Conservation (phyloP, 2,797 vertebrate genomes). For the Platyrinchus mystaceus region DNA sequence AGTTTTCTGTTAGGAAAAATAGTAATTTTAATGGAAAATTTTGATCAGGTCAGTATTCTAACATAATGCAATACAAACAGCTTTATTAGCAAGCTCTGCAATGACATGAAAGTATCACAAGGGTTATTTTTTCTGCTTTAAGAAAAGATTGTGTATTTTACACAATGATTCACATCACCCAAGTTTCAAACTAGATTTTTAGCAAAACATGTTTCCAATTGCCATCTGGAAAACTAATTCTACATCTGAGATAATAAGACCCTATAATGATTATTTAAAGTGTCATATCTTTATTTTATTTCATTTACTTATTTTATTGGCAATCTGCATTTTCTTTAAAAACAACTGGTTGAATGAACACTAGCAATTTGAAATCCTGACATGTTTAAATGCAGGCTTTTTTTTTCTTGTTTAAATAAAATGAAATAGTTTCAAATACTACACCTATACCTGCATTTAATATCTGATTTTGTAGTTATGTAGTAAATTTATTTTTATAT, state of each 20-base stretch:
- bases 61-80: background rate
- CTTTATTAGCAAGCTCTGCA: background rate
- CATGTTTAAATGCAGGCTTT: background rate
- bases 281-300: background rate
- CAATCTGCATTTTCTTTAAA: background rate
- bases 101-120: background rate
- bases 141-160: background rate
- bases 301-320: background rate
- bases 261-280: background rate
- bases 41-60: background rate
- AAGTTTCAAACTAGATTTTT: background rate
- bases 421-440: background rate
- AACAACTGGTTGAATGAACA: background rate
- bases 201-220: background rate
- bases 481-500: background rate
- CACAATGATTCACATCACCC: background rate
- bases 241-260: background rate
- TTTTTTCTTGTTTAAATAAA: background rate
- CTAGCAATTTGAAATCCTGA: background rate
- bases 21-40: background rate
- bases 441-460: background rate
- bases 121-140: background rate
- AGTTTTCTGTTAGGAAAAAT: background rate
- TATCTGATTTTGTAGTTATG: background rate
- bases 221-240: background rate